A percentile compares a stretch with the other conserved stretches of the same genome.
Conservation (phyloP, 2,797 vertebrate species). For the Avahi laniger region DNA sequence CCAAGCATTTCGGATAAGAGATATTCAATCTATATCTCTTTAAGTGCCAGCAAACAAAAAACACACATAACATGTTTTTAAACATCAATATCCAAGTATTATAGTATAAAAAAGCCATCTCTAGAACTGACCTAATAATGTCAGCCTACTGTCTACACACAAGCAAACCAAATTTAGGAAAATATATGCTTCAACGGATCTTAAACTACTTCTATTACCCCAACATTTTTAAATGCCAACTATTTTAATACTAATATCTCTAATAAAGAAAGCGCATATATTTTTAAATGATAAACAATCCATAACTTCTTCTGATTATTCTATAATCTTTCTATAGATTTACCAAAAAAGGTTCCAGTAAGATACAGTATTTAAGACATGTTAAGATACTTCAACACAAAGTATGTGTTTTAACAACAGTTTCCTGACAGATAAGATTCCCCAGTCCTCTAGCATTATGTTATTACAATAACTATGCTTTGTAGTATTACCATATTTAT, state of each 20-base stretch:
- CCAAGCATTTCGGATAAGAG: neutral
- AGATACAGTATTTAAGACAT: conserved; percentile 7
- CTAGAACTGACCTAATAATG: conserved; percentile 48
- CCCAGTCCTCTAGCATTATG: conserved; percentile 42
- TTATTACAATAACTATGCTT: conserved; percentile 22
- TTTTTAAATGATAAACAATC: neutral
- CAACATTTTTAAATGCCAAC: neutral
- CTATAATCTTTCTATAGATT: conserved; percentile 28
- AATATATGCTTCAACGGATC: neutral
- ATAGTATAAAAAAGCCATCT: conserved; percentile 30
- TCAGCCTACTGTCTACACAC: neutral
- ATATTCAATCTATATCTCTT: neutral
- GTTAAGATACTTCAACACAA: conserved; percentile 43
- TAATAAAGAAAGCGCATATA: neutral
- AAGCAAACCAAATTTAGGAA: conserved; percentile 46
- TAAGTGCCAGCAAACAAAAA: conserved; percentile 42
- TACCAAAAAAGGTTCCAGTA: neutral
- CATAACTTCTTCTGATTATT: neutral
- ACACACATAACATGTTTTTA: conserved; percentile 30
- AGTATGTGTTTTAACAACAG: conserved; percentile 55
- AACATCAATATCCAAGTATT: conserved; percentile 49
- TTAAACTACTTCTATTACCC: neutral
- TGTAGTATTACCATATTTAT: conserved; percentile 29
- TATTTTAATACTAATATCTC: conserved; percentile 35
- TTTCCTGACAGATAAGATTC: conserved; percentile 52